These are phyloP conservation scores for Poeciliopsis prolifica DNA, from an alignment of 2,113 vertebrate species.

Conservation along the genomic window DNA sequence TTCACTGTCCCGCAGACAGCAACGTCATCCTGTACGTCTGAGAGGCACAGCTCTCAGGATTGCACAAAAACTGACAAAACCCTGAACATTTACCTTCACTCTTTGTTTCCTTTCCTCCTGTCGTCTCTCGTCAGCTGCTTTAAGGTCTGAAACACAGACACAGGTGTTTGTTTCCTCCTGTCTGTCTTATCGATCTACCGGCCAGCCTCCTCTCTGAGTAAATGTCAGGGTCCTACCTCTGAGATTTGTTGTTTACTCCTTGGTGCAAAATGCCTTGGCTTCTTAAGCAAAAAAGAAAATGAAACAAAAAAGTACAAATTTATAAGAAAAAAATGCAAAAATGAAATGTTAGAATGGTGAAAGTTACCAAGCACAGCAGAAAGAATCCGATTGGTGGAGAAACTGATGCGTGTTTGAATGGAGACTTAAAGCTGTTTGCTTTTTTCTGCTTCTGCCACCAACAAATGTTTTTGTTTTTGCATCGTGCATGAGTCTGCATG, in stretches of 20 bases:
- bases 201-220: conserved; percentile 61
- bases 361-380: conserved; percentile 68
- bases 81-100: conserved; percentile 6
- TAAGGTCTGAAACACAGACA: conserved; percentile 44
- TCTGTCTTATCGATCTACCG: conserved; percentile 66
- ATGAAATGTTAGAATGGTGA: conserved; percentile 47
- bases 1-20: conserved; percentile 77
- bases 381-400: conserved; percentile 10
- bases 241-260: conserved; percentile 78
- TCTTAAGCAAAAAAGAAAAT: conserved; percentile 71
- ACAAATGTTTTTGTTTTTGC: conserved; percentile 61
- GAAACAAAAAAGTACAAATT: conserved; percentile 38
- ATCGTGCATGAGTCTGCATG: conserved; percentile 73
- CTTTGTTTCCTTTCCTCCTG: not conserved
- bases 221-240: conserved; percentile 81
- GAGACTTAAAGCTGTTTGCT: conserved; percentile 58
- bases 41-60: conserved; percentile 57
- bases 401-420: conserved; percentile 47
- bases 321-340: conserved; percentile 53
- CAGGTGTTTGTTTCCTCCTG: conserved; percentile 39
- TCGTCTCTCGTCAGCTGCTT: conserved; percentile 46
- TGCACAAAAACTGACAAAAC: conserved; percentile 48
- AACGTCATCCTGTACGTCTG: conserved; percentile 81
- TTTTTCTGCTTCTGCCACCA: conserved; percentile 47
- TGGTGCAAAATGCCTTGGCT: conserved; percentile 81